Base-by-base conservation (phyloP, 92 coral and sea anemone species). In the Phymanthus crucifer region DNA sequence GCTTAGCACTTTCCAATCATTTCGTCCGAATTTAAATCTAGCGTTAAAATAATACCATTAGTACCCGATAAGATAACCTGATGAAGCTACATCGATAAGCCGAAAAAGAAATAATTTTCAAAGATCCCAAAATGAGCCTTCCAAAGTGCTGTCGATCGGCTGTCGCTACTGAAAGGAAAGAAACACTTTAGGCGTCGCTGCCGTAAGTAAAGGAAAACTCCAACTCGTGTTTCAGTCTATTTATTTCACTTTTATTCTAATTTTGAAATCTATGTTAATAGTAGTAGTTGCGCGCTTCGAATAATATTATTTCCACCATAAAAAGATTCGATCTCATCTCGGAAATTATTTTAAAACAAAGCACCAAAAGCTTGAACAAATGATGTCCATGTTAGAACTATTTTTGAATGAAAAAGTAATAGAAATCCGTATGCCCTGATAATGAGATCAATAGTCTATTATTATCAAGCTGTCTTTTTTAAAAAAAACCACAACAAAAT, bases 21-120 rank as follows among this genome's bases (percentile, higher is more conserved):
- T 66, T 40, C 56, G 71, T 35, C 77, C 26, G 36, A 40, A 80
- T 70, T 70, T 70, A 67, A 70, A 79, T 79, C 50, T 45, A 52
- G 74, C 50, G 65, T 61, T 52, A 61, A 35, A 71, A 58, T 70
- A 80, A 72, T 52, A 54, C 84, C 84, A 80, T 80, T 80, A 80
- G 40, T 43, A 70, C 32, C 17, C 10, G 83, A 79, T 79, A 50
- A 80, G 84, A 80, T 70, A 70, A 69, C 37, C 21, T 18, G 70
- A 80, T 80, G 36, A 66, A 73, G 37, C 78, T 21, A 73, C 78
- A 80, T 70, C 32, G 84, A 80, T 58, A 70, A 54, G 69, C 45
- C 32, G 68, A 61, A 29, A 27, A 61, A 6, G 68, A 61, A 61
- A 61, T 61, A 27, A 61, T 61, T 61, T 34, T 47, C 26, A 37